Base-by-base conservation (phyloP, 2,888 invertebrate species). In the Rhaphigaster nebulosa region DNA sequence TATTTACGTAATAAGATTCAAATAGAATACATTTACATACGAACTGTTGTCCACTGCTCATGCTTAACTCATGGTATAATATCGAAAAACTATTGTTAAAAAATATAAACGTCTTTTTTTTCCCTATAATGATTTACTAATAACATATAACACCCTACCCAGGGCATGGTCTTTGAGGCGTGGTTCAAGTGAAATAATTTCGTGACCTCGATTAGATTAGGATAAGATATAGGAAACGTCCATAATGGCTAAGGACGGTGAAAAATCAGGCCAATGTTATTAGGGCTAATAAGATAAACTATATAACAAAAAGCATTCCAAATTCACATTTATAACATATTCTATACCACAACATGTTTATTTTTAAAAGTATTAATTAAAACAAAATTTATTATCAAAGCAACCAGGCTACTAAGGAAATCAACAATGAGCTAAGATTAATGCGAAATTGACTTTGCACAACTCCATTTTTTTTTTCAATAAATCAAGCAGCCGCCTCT, bases 251-350 rank as follows among this genome's bases (percentile, higher is more conserved):
- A 65, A 65, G 65, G 65, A 65, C 65, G 15, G 65, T 65, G 18
- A 34, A 65, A 65, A 65, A 65, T 18, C 29, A 65, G 65, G 65
- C 65, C 65, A 65, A 65, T 65, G 65, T 65, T 65, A 65, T 65
- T 34, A 65, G 20, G 29, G 29, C 5, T 18, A 65, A 65, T 65
- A 34, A 65, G 65, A 29, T 65, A 65, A 65, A 65, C 65, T 34
- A 15, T 65, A 65, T n/a, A 65, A 34, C 65, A 23, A 29, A 65
- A 13, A 65, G 5, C 29, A 34, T 65, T 65, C 34, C 29, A 10
- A 0, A 2, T 65, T 29, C 65, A 29, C 29, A 29, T 65, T 26
- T 65, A 65, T 18, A 29, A 65, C 29, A 18, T 65, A 65, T 15
- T 18, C 13, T 10, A 0, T 34, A 29, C 12, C 15, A 15, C 3